A percentile compares a stretch with the other conserved stretches of the same genome.
Evolutionary conservation across 2,113 vertebrate species (phyloP).

Genomic region (Cynoglossus semilaevis): DNA sequence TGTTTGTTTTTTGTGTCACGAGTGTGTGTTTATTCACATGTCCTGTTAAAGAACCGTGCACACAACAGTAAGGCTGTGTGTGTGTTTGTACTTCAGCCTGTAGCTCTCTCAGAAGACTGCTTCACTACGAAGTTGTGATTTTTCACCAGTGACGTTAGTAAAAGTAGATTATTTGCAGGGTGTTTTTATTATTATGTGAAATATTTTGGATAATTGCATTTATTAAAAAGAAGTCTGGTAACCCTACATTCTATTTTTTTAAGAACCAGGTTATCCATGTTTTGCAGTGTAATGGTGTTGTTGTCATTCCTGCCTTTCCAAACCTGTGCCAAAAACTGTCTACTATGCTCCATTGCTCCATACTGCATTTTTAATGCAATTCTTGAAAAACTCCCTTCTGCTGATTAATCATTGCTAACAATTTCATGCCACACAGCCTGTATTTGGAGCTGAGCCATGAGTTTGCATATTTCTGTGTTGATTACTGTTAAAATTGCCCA

Average conservation of each 20-base stretch:
- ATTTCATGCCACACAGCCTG: conserved; percentile 12
- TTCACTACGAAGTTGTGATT: conserved; percentile 8
- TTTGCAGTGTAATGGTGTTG: too few relatives aligned
- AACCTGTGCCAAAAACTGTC: too few relatives aligned
- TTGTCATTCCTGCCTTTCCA: too few relatives aligned
- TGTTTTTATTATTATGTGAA: background rate
- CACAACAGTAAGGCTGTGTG: background rate
- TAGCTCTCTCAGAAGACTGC: background rate
- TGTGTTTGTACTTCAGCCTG: conserved; percentile 5
- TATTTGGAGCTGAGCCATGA: conserved; percentile 7
- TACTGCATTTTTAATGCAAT: background rate
- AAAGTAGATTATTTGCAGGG: background rate
- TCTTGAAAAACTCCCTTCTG: background rate
- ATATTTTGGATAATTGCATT: background rate
- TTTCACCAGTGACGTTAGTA: background rate
- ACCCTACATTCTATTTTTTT: too few relatives aligned
- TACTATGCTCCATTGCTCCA: too few relatives aligned
- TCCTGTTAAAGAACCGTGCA: background rate
- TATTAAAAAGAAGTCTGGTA: too few relatives aligned
- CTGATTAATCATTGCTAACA: conserved; percentile 11
- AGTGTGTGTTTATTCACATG: background rate
- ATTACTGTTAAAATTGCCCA: conserved; percentile 34
- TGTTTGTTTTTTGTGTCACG: background rate
- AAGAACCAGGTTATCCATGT: too few relatives aligned
- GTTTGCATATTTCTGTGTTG: conserved; percentile 31